Base-by-base conservation (phyloP, 1,140 invertebrate species). In the Rhynchophorus ferrugineus region DNA sequence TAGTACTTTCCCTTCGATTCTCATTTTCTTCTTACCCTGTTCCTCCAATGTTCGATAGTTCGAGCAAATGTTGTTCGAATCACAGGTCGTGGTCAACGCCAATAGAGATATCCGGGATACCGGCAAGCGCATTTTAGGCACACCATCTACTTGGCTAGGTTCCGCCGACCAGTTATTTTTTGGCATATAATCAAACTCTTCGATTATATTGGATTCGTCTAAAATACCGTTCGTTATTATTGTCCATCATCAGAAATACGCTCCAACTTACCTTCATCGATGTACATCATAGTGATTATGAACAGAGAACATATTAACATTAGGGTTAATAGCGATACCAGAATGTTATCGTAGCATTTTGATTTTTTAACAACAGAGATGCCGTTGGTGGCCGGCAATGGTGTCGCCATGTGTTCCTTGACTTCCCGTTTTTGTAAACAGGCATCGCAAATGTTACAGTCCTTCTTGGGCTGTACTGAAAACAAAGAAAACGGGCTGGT, bases 111-210 rank as follows among this genome's bases (percentile, higher is more conserved):
- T 18, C 33, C 38, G 44, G 8, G 42, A 20, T 7, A 44, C 35
- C 1, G 49, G 49, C 3, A 11, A 22, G n/a, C 7, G 17, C 8
- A 52, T 3, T 7, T 21, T 20, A n/a, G 42, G 49, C 9, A 44
- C 2, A 14, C 38, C 14, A 33, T 39, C 18, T 9, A 44, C 14
- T 9, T 33, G 18, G 11, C 33, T 45, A 3, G 5, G 13, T 14
- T 45, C 45, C 1, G 22, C n/a, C 1, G 18, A 17, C 49, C 49
- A 52, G 3, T 17, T 33, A 17, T 52, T 42, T 22, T 43, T 9
- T 7, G 49, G 45, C 13, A 52, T 14, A 14, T 16, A 45, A 36
- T 52, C 49, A 17, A 52, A 52, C 8, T 52, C 49, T 33, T 52
- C 49, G 5, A 29, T 29, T 35, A 52, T 52, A 45, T 38, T 16